Evolutionary conservation across 2,888 invertebrate species (phyloP).

Genomic region (Heteromyza rotundicornis): DNA sequence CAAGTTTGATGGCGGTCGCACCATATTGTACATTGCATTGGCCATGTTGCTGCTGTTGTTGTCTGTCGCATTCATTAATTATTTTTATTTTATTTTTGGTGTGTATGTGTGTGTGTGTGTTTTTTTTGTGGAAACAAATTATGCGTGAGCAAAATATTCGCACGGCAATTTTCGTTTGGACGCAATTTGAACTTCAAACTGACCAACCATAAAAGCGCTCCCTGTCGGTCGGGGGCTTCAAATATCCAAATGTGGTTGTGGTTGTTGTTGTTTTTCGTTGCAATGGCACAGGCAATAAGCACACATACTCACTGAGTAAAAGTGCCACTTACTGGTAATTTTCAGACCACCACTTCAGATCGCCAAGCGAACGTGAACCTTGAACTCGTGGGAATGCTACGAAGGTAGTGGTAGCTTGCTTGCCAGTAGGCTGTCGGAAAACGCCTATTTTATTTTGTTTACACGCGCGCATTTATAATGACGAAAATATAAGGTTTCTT

Average conservation of each 20-base stretch:
- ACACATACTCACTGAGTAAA: background rate
- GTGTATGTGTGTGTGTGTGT: too few relatives aligned
- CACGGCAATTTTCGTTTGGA: background rate
- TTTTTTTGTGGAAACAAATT: background rate
- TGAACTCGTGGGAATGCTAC: slow-evolving; percentile 21
- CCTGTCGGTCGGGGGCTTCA: background rate
- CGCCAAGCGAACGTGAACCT: background rate
- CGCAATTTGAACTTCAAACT: slow-evolving; percentile 8
- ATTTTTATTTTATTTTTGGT: too few relatives aligned
- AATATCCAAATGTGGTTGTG: too few relatives aligned
- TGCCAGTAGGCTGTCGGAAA: too few relatives aligned
- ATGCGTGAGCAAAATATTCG: background rate
- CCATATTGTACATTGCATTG: background rate
- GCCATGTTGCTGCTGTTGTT: background rate
- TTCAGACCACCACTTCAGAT: background rate
- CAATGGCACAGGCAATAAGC: background rate
- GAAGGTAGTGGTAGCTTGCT: too few relatives aligned
- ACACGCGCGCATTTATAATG: too few relatives aligned
- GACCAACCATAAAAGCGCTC: background rate
- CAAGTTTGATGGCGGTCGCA: background rate
- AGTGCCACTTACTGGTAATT: background rate
- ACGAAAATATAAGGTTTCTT: too few relatives aligned
- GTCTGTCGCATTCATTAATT: background rate
- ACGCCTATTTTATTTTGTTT: too few relatives aligned
- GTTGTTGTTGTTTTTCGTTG: too few relatives aligned